phyloP scores from a whole-genome alignment of 2,888 invertebrate genomes.

The Drosophila anomalipes region DNA sequence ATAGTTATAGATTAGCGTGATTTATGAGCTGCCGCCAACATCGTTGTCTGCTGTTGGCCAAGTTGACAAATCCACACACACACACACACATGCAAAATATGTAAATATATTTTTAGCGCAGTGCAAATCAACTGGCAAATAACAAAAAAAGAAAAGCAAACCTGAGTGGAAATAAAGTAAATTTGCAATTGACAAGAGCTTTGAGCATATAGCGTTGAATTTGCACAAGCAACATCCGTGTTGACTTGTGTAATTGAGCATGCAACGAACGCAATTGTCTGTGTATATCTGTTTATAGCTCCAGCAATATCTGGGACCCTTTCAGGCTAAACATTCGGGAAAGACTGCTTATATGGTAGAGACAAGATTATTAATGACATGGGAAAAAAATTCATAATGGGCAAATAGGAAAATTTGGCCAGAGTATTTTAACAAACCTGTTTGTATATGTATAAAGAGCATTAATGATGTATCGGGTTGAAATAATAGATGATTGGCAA shows the following conservation, averaged over 20 bases:
- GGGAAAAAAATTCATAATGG: neutral
- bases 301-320: neutral
- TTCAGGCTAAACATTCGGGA: neutral
- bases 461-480: constrained; percentile 8
- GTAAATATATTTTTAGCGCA: constrained; percentile 70
- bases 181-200: constrained; percentile 49
- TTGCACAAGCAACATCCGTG: constrained; percentile 56
- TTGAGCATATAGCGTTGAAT: constrained; percentile 29
- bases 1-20: constrained; percentile 79
- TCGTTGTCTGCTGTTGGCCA: constrained; percentile 24
- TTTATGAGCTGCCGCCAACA: constrained; percentile 62
- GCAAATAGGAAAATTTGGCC: neutral
- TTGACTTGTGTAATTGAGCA: constrained; percentile 66
- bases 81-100: constrained; percentile 31
- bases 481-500: neutral
- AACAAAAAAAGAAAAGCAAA: constrained; percentile 30
- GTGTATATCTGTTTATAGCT: neutral
- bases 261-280: constrained; percentile 45
- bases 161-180: constrained; percentile 21
- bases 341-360: no score
- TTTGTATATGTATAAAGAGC: neutral
- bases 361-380: no score
- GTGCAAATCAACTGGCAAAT: constrained; percentile 75
- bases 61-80: constrained; percentile 48
- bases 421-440: neutral